Conservation (phyloP, 2,113 vertebrate genomes). For the Piprites chloris region DNA sequence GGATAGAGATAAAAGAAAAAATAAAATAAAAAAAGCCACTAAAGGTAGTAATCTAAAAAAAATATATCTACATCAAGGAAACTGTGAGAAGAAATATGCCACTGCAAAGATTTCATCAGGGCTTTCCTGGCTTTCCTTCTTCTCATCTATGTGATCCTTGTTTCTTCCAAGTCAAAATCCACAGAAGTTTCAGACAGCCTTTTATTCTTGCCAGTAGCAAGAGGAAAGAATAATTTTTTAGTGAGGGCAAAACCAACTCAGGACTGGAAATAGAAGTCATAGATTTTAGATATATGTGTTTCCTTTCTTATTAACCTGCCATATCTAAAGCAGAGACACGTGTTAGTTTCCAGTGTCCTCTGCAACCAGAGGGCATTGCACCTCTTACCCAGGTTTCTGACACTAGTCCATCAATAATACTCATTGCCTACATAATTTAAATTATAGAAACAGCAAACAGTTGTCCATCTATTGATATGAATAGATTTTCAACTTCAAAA, state of each 20-base stretch:
- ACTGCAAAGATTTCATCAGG: background rate
- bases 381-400: background rate
- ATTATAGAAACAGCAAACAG: background rate
- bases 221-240: background rate
- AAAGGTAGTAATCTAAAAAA: background rate
- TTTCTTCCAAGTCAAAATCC: slow-evolving; percentile 1
- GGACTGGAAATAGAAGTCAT: background rate
- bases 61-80: background rate
- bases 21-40: background rate
- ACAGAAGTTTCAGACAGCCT: background rate
- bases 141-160: background rate
- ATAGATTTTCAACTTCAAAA: background rate
- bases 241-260: background rate
- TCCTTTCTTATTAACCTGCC: background rate
- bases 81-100: background rate
- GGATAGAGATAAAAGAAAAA: background rate
- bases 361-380: background rate
- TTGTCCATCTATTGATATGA: background rate
- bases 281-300: background rate
- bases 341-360: background rate
- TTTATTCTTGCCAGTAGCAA: background rate
- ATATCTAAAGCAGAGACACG: background rate
- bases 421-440: background rate
- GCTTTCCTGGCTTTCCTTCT: background rate
- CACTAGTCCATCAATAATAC: background rate